Evolutionary conservation across 2,888 invertebrate genomes (phyloP), one percentile per base, ranked within the genome.

Genomic region (Luffia ferchaultella): DNA sequence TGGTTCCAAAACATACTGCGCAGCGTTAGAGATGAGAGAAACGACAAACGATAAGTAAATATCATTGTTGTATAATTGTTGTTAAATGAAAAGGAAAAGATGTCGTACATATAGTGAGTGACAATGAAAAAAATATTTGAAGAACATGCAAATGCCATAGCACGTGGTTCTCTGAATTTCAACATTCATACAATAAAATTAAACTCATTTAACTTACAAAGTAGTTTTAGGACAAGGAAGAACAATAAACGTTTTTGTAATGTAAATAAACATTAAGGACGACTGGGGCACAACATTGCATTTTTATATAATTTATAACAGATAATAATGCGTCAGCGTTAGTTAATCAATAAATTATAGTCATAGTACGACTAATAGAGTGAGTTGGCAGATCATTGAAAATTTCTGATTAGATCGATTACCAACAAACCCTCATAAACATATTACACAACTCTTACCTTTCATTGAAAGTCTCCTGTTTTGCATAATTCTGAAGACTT

Each of bases 1-100:
- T 96, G 94, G 90, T 95, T 96, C 96, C 96, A 96, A 92, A 96
- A 96, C 89, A 95, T 93, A 94, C 96, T 96, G 93, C 87, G 91
- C 91, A 91, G 91, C 91, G 89, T 88, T 86, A 87, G 87, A 85
- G 87, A 87, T 89, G 87, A 89, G 88, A 87, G 79, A 87, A 88
- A 88, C 83, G 77, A 86, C 85, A 87, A 79, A 77, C 67, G 75
- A 77, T 76, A 63, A 77, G 70, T 78, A 67, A 76, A 70, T 76
- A 66, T 65, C 57, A 70, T 67, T 65, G 69, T 75, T 30, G 30
- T 30, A n/a, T n/a, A 7, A 30, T 30, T 69, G 65, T 69, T 68
- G 65, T 65, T 62, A 66, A 60, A 68, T 71, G 76, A 68, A 70
- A 71, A 70, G 72, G 70, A 73, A 72, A 68, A 64, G 59, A 59